phyloP scores from a whole-genome alignment of 2,797 vertebrate species.

The Heliangelus exortis region DNA sequence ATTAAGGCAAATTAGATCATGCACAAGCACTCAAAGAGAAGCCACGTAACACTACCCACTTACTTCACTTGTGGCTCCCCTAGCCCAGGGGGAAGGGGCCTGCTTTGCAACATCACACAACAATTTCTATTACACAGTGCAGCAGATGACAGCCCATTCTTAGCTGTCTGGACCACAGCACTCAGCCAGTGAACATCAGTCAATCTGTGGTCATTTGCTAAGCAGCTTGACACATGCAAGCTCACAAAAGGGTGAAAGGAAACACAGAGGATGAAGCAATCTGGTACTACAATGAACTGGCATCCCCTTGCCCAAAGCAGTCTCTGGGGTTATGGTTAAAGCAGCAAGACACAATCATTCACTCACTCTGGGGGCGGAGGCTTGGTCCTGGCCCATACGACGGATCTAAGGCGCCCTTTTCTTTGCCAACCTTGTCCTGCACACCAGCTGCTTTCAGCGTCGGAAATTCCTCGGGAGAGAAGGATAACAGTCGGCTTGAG shows the following conservation, averaged over 20 bases:
- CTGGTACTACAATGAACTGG: background rate
- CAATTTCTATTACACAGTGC: background rate
- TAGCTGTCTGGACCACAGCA: background rate
- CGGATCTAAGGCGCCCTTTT: conserved; percentile 99
- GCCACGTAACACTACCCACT: background rate
- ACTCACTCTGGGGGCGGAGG: conserved; percentile 88
- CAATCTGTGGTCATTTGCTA: background rate
- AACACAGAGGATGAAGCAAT: background rate
- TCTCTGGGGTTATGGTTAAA: background rate
- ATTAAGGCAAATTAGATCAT: background rate
- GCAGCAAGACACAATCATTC: background rate
- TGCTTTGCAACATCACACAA: background rate
- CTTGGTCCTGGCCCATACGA: conserved; percentile 97
- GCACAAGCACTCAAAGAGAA: background rate
- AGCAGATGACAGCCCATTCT: background rate
- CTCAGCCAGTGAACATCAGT: background rate
- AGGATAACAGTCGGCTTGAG: conserved; percentile 99
- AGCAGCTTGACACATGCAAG: background rate
- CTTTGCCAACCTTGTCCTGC: conserved; percentile 99
- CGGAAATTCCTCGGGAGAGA: conserved; percentile 99
- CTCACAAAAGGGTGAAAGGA: background rate
- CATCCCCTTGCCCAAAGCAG: background rate
- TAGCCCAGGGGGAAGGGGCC: background rate
- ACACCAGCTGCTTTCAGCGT: conserved; percentile 99
- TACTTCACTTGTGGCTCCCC: background rate